Conservation (phyloP, 2,888 invertebrate species). For the Meliscaeva auricollis region DNA sequence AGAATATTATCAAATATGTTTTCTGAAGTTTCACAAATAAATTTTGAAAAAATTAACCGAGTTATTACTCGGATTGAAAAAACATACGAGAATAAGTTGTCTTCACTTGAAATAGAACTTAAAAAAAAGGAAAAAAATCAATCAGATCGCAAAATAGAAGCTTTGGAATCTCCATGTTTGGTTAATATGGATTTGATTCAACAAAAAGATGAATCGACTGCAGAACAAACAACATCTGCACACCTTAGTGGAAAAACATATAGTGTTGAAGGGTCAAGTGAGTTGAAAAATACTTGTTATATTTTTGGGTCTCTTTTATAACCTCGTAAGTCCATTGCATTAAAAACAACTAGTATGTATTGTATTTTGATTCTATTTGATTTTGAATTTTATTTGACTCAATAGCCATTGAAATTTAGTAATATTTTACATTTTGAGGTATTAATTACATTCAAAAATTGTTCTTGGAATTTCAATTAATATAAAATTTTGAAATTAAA, state of each 20-base stretch:
- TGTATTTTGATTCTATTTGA: too few relatives aligned
- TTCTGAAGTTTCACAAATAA: conserved; percentile 30
- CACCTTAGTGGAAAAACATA: conserved; percentile 4
- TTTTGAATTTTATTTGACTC: too few relatives aligned
- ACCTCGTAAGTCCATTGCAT: too few relatives aligned
- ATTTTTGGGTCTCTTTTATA: too few relatives aligned
- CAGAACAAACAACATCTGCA: background rate
- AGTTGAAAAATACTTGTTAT: too few relatives aligned
- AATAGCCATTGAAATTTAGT: too few relatives aligned
- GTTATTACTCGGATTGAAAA: conserved; percentile 61
- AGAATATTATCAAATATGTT: conserved; percentile 35
- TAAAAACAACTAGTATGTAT: too few relatives aligned
- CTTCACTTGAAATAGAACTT: background rate
- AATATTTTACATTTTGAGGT: too few relatives aligned
- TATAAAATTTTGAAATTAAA: too few relatives aligned
- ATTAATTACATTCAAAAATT: too few relatives aligned
- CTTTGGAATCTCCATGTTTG: background rate
- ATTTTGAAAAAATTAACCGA: conserved; percentile 60
- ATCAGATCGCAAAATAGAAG: background rate
- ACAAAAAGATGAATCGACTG: background rate
- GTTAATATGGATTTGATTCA: background rate
- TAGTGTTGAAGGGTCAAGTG: conserved; percentile 15
- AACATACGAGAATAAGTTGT: conserved; percentile 53
- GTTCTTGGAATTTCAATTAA: too few relatives aligned
- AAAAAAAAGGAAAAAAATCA: background rate